Evolutionary conservation across 2,888 invertebrate genomes (phyloP).

Genomic region (Limnephilus lunatus): DNA sequence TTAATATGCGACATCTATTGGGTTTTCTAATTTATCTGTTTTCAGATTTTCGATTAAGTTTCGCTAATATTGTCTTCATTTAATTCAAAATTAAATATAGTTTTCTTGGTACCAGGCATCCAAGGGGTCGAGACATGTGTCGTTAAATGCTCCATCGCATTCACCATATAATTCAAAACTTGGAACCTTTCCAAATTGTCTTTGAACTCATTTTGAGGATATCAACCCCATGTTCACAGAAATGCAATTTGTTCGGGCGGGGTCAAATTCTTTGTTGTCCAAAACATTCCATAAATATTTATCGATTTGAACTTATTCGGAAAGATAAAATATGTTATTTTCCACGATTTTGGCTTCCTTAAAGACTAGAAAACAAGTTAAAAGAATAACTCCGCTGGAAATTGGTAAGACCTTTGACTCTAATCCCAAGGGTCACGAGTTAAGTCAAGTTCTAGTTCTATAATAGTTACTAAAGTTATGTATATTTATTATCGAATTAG

Average conservation of each 20-base stretch:
- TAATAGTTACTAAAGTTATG: background rate
- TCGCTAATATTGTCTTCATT: too few relatives aligned
- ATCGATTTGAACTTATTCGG: background rate
- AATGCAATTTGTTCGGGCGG: background rate
- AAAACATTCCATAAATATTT: background rate
- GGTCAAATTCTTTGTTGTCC: background rate
- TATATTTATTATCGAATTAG: background rate
- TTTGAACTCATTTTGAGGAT: slow-evolving; percentile 1
- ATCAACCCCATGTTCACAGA: background rate
- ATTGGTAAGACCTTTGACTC: background rate
- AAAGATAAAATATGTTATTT: background rate
- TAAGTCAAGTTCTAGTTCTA: background rate
- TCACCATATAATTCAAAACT: background rate
- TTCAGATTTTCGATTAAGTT: too few relatives aligned
- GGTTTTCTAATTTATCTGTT: too few relatives aligned
- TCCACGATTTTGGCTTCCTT: background rate
- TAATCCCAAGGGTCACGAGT: background rate
- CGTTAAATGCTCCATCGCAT: background rate
- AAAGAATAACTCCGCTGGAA: background rate
- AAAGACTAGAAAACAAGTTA: background rate
- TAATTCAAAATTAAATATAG: background rate
- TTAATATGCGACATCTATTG: too few relatives aligned
- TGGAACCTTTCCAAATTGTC: background rate
- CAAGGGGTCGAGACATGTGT: background rate
- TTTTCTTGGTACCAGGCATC: background rate